Evolutionary conservation across 2,113 vertebrate species (phyloP).

Genomic region (Lophura nycthemera): DNA sequence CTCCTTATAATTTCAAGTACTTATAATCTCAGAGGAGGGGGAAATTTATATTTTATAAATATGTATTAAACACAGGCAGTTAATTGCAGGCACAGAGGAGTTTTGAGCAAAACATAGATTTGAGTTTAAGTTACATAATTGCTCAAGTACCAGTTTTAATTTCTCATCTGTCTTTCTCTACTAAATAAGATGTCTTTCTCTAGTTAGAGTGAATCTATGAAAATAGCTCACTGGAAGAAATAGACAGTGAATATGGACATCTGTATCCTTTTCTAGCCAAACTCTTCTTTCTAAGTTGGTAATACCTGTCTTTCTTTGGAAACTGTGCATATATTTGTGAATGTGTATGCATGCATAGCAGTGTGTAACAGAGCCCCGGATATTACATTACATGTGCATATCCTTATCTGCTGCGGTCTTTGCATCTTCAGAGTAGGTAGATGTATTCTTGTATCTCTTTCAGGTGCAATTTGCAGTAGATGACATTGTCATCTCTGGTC

Average conservation of each 20-base stretch:
- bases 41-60: not conserved
- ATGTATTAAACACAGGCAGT: not conserved
- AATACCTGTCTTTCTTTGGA: not conserved
- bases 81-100: not conserved
- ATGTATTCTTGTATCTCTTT: not conserved
- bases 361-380: not conserved
- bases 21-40: not conserved
- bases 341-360: not conserved
- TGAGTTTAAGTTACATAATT: not conserved
- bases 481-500: conserved; percentile 11
- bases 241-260: not conserved
- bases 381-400: not conserved
- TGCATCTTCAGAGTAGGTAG: not conserved
- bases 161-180: not conserved
- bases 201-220: not conserved
- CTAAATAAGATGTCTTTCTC: not conserved
- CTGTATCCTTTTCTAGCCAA: not conserved
- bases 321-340: not conserved
- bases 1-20: not conserved
- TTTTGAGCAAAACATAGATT: not conserved
- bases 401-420: not conserved
- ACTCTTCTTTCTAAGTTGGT: not conserved
- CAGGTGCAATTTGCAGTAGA: not conserved
- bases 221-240: not conserved
- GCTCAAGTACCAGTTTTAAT: not conserved